These are phyloP conservation scores for Rhagonycha lutea DNA, from an alignment of 2,888 invertebrate genomes.

Conservation along the genomic window DNA sequence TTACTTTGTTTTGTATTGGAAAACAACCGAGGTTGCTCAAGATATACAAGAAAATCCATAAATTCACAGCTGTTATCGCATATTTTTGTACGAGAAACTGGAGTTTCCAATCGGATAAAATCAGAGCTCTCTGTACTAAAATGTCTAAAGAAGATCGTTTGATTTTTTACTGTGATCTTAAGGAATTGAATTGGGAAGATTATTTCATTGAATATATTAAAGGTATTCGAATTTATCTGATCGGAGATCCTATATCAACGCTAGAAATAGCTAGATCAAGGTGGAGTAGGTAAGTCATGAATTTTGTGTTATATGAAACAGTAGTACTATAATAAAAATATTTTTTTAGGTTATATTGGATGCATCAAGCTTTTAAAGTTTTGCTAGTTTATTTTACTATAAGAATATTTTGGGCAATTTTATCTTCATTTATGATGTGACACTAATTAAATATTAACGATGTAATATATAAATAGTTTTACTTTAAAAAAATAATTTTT, in stretches of 20 bases:
- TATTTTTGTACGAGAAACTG: conserved; percentile 79
- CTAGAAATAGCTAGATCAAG: conserved; percentile 60
- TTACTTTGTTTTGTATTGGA: conserved; percentile 60
- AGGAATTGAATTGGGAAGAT: conserved; percentile 72
- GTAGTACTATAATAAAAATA: not conserved
- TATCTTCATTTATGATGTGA: conserved; percentile 7
- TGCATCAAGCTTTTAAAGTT: conserved; percentile 31
- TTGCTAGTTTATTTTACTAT: conserved; percentile 21
- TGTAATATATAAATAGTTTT: not conserved
- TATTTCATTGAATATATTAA: conserved; percentile 72
- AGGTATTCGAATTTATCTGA: conserved; percentile 76
- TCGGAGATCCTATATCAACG: conserved; percentile 77
- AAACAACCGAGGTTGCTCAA: conserved; percentile 74
- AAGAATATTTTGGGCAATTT: conserved; percentile 23
- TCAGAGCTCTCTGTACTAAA: conserved; percentile 60
- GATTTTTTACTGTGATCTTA: conserved; percentile 77
- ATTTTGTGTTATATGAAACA: not conserved
- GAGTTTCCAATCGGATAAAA: conserved; percentile 67
- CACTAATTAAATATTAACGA: not conserved
- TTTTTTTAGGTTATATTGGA: conserved; percentile 33
- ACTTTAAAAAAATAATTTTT: not conserved
- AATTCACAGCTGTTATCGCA: conserved; percentile 71
- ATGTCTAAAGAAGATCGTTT: conserved; percentile 57
- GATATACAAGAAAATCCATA: conserved; percentile 79
- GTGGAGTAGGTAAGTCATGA: conserved; percentile 39